Percentiles rank a stretch among this genome's conserved stretches.
phyloP scores from a whole-genome alignment of 2,113 vertebrate species.

The Cynocephalus volans region DNA sequence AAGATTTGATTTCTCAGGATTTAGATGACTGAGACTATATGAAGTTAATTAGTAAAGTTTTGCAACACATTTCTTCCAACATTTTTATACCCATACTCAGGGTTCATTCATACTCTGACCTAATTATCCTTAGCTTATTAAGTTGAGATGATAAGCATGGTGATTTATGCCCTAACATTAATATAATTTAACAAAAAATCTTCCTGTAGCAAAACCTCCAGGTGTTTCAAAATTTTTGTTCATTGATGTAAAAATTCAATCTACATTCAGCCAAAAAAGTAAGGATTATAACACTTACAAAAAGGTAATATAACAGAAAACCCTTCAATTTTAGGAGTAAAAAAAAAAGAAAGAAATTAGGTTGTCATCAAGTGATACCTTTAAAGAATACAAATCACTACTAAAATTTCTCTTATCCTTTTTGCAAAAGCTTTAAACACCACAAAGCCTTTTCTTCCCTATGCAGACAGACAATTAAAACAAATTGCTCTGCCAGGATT shows the following conservation, averaged over 20 bases:
- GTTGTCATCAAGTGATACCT: constrained; percentile 2
- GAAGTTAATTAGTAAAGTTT: neutral
- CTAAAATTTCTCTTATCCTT: constrained; percentile 14
- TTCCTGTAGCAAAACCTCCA: constrained; percentile 21
- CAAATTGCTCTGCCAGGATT: constrained; percentile 58
- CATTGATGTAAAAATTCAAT: constrained; percentile 39
- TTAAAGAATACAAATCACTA: constrained; percentile 61
- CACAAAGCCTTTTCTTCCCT: constrained; percentile 29
- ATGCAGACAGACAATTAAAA: constrained; percentile 59
- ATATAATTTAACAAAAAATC: constrained; percentile 64
- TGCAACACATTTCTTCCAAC: neutral
- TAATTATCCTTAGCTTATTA: constrained; percentile 34
- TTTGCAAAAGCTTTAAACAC: constrained; percentile 51
- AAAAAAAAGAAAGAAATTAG: constrained; percentile 55
- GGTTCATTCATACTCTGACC: neutral
- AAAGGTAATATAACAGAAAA: constrained; percentile 46
- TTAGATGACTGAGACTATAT: neutral
- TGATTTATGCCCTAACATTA: constrained; percentile 10
- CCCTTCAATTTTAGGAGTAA: constrained; percentile 37
- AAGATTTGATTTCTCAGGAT: neutral
- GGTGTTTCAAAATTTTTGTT: constrained; percentile 53
- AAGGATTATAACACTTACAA: neutral
- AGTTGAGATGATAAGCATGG: neutral
- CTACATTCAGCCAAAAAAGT: constrained; percentile 26
- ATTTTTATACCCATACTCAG: constrained; percentile 4